Conservation (phyloP, 2,888 invertebrate species). For the Nemotelus nigrinus region DNA sequence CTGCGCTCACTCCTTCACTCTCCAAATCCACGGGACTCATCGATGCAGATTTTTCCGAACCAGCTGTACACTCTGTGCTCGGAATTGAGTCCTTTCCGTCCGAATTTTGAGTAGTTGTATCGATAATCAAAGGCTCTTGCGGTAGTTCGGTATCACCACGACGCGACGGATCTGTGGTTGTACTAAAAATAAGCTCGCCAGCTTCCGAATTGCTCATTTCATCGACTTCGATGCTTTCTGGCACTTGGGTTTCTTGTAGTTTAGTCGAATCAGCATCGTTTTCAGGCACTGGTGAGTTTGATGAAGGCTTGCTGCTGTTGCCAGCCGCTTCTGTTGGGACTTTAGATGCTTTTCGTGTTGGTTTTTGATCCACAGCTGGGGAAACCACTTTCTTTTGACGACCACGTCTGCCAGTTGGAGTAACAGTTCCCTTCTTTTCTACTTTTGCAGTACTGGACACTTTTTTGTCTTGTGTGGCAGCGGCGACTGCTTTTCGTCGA, state of each 20-base stretch:
- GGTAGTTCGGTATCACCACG: conserved; percentile 39
- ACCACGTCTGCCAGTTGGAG: conserved; percentile 39
- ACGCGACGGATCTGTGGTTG: not conserved
- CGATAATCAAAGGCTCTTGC: conserved; percentile 46
- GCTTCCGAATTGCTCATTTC: conserved; percentile 21
- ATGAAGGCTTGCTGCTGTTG: conserved; percentile 4
- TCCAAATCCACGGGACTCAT: conserved; percentile 61
- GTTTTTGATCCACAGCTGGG: not conserved
- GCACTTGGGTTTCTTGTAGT: conserved; percentile 21
- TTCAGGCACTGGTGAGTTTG: conserved; percentile 33
- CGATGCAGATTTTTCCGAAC: conserved; percentile 59
- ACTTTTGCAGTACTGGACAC: not conserved
- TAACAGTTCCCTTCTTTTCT: not conserved
- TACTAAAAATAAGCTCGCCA: conserved; percentile 9
- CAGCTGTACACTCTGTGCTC: conserved; percentile 29
- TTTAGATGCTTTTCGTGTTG: not conserved
- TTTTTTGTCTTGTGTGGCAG: conserved; percentile 33
- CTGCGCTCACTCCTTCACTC: conserved; percentile 63
- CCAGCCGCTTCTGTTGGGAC: not conserved
- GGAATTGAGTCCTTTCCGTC: conserved; percentile 43
- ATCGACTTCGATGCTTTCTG: conserved; percentile 13
- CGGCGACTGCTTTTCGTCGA: not conserved
- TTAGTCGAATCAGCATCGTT: not conserved
- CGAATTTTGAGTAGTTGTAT: conserved; percentile 44
- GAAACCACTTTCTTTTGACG: conserved; percentile 41